Percentiles rank a stretch among this genome's conserved stretches.
Evolutionary conservation across 2,113 vertebrate genomes (phyloP).

Genomic region (Ptychochromis oligacanthus): DNA sequence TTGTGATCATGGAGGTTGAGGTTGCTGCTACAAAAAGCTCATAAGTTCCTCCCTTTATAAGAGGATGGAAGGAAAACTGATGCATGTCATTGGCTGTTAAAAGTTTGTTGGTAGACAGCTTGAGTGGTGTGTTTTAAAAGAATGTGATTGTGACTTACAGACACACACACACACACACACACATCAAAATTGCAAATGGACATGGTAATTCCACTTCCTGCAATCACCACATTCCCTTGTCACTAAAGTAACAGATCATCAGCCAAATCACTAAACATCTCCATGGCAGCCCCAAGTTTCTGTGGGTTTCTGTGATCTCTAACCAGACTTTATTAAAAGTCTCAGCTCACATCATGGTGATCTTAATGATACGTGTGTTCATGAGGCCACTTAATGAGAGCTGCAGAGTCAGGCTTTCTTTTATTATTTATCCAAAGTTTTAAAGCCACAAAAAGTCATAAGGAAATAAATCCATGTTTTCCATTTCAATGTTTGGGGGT

Average conservation of each 20-base stretch:
- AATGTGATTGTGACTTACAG: neutral
- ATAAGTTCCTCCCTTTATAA: slow-evolving; percentile 35
- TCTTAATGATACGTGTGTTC: slow-evolving; percentile 21
- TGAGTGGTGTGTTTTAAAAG: slow-evolving; percentile 6
- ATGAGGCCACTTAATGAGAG: neutral
- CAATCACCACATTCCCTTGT: slow-evolving; percentile 20
- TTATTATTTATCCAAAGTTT: neutral
- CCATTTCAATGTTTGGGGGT: too few species aligned
- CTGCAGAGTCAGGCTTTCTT: slow-evolving; percentile 3
- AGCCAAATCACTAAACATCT: slow-evolving; percentile 51
- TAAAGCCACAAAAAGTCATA: neutral
- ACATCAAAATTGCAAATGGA: slow-evolving; percentile 1
- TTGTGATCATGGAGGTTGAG: neutral
- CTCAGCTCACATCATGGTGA: slow-evolving; percentile 14
- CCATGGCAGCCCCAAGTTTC: slow-evolving; percentile 45
- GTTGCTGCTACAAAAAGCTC: neutral
- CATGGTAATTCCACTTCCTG: slow-evolving; percentile 15
- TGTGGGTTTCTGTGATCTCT: slow-evolving; percentile 57
- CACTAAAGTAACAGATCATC: slow-evolving; percentile 39
- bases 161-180: neutral
- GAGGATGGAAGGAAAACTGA: slow-evolving; percentile 31
- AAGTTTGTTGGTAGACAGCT: neutral
- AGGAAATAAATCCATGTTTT: neutral
- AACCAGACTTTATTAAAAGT: slow-evolving; percentile 47
- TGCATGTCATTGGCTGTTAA: slow-evolving; percentile 14